Evolutionary conservation across 2,113 vertebrate genomes (phyloP).

Genomic region (Hyperoodon ampullatus): DNA sequence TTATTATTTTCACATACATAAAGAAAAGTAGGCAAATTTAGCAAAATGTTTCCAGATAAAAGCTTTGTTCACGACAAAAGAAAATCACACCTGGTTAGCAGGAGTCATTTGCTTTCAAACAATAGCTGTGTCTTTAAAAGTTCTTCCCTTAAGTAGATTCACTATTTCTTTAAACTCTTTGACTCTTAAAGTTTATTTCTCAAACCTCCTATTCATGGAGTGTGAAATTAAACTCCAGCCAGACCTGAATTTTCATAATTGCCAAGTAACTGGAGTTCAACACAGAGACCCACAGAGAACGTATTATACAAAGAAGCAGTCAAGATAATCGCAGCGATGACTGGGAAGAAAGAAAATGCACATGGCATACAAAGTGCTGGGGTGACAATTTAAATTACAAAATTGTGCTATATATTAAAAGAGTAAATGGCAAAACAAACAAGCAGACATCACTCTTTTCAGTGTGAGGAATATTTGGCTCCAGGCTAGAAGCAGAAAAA

Average conservation of each 20-base stretch:
- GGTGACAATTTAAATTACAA: neutral
- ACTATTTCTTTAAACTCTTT: neutral
- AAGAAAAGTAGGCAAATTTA: neutral
- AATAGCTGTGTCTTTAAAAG: neutral
- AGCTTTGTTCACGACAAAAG: neutral
- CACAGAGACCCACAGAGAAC: neutral
- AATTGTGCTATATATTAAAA: neutral
- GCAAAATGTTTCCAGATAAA: neutral
- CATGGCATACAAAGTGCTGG: neutral
- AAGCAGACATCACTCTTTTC: neutral
- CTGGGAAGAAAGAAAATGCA: neutral
- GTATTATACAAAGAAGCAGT: neutral
- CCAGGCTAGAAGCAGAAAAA: conserved; percentile 15
- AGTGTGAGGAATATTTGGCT: neutral
- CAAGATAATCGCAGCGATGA: neutral
- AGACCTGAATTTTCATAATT: neutral
- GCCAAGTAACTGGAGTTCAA: neutral
- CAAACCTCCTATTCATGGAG: neutral
- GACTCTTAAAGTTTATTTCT: neutral
- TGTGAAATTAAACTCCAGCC: neutral
- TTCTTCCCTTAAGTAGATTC: neutral
- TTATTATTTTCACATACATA: neutral
- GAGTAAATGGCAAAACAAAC: conserved; percentile 38
- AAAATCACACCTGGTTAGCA: neutral
- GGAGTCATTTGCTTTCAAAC: neutral